A percentile compares a stretch with the other conserved stretches of the same genome.
These are phyloP conservation scores for Cephalopachus bancanus DNA, from an alignment of 2,797 vertebrate species.

Conservation along the genomic window DNA sequence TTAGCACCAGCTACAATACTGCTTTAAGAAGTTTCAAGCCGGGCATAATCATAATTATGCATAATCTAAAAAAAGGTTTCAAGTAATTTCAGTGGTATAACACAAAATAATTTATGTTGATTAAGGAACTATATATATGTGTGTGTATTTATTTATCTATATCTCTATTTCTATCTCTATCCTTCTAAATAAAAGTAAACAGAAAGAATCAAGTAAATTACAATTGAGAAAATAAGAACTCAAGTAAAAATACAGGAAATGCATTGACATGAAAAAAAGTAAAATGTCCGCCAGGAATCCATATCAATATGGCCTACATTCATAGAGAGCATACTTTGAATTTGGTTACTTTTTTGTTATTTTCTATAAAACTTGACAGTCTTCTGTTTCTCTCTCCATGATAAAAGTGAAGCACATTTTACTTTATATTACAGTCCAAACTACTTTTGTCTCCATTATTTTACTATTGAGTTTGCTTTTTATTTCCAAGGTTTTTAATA, in stretches of 20 bases:
- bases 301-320: neutral
- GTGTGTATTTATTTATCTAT: no score
- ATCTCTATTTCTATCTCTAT: no score
- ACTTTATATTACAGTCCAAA: neutral
- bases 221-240: neutral
- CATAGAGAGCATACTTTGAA: neutral
- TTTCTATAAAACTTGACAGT: neutral
- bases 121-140: neutral
- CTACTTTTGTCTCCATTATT: neutral
- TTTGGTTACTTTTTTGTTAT: neutral
- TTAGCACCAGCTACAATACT: neutral
- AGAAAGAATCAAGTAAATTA: conserved; percentile 2
- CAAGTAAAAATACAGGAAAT: neutral
- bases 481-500: neutral
- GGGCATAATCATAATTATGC: neutral
- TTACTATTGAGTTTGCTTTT: conserved; percentile 49
- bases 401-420: neutral
- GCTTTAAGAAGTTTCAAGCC: neutral
- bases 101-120: neutral
- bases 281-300: neutral
- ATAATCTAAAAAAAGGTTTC: neutral
- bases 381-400: neutral
- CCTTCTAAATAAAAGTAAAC: neutral
- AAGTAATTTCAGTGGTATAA: neutral
- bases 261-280: neutral